A percentile compares a stretch with the other conserved stretches of the same genome.
Conservation (phyloP, 2,888 invertebrate genomes). For the Chloroclystis v-ata region DNA sequence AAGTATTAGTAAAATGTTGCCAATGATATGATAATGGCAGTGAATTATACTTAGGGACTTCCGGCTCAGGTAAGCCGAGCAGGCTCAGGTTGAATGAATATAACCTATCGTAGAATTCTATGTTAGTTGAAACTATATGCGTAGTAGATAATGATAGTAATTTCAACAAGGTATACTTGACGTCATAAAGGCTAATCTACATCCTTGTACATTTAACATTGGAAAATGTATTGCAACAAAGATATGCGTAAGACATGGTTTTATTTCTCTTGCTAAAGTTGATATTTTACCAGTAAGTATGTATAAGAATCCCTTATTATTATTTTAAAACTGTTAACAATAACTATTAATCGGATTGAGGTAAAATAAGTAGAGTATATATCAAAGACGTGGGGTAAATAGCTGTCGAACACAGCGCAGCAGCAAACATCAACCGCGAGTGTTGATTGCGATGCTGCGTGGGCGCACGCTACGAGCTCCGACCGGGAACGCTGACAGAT, state of each 20-base stretch:
- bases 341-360: too few relatives aligned
- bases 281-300: too few relatives aligned
- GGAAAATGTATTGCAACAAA: background rate
- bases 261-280: too few relatives aligned
- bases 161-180: background rate
- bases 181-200: background rate
- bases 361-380: background rate
- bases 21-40: slow-evolving; percentile 25
- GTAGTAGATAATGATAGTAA: slow-evolving; percentile 4
- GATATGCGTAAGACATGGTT: too few relatives aligned
- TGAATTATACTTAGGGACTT: slow-evolving; percentile 22
- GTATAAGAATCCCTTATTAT: too few relatives aligned
- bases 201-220: slow-evolving; percentile 1
- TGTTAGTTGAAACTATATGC: slow-evolving; percentile 1
- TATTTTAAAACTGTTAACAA: too few relatives aligned
- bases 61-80: slow-evolving; percentile 17
- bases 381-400: slow-evolving; percentile 7
- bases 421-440: slow-evolving; percentile 4
- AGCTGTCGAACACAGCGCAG: slow-evolving; percentile 14
- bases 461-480: slow-evolving; percentile 18
- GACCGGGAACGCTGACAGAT: slow-evolving; percentile 8
- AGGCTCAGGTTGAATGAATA: slow-evolving; percentile 6
- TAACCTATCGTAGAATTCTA: background rate
- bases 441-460: slow-evolving; percentile 18
- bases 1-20: slow-evolving; percentile 29